phyloP scores from a whole-genome alignment of 2,113 vertebrate species.

The Neolamprologus longior region DNA sequence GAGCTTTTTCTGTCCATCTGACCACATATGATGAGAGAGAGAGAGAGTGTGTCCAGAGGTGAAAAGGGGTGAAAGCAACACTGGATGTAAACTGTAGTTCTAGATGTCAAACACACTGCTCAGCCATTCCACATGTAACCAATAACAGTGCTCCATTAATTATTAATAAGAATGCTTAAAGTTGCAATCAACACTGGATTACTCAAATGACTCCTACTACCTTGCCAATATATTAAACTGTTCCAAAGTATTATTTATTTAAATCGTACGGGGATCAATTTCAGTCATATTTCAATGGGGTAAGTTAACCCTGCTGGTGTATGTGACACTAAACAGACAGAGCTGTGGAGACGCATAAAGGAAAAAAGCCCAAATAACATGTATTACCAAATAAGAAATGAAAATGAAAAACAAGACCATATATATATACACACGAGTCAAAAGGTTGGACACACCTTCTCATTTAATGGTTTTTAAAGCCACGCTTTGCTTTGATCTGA shows the following conservation, averaged over 20 bases:
- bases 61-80: not conserved
- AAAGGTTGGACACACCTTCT: not conserved
- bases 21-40: not conserved
- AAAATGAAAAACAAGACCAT: not conserved
- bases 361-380: not conserved
- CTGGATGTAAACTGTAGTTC: not conserved
- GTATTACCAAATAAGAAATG: not conserved
- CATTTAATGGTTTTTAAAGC: not conserved
- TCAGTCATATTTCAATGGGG: not conserved
- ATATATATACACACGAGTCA: rapidly evolving
- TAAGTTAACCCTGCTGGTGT: not conserved
- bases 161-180: not conserved
- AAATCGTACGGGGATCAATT: not conserved
- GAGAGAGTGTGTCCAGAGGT: not conserved
- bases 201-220: not conserved
- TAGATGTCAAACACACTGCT: not conserved
- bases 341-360: not conserved
- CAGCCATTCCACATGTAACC: not conserved
- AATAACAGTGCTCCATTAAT: not conserved
- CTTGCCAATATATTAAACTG: not conserved
- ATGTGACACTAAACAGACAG: not conserved
- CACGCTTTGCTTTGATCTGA: not conserved
- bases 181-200: not conserved
- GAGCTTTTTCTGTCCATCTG: slow-evolving; percentile 34
- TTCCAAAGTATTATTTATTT: slow-evolving; percentile 1